Percentiles rank a stretch among this genome's conserved stretches.
phyloP scores from a whole-genome alignment of 92 coral and sea anemone genomes.

The Palythoa grandis region DNA sequence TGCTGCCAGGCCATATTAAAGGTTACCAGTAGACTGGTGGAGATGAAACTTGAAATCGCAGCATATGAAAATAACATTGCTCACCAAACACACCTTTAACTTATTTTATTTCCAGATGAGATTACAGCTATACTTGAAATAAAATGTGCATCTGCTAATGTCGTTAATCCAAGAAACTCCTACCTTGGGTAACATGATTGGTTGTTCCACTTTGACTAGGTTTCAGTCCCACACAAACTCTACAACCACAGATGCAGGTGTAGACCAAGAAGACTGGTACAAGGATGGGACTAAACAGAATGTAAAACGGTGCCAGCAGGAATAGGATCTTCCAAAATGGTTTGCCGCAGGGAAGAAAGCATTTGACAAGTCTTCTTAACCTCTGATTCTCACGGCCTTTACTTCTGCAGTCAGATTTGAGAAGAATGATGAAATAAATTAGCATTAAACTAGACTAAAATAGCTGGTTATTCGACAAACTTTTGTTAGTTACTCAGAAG shows the following conservation, averaged over 20 bases:
- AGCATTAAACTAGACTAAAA: neutral
- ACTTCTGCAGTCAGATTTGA: neutral
- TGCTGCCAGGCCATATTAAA: too few relatives aligned
- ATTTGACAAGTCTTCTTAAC: constrained; percentile 7
- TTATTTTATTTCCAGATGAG: too few relatives aligned
- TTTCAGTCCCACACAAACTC: constrained; percentile 10
- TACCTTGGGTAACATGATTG: constrained; percentile 8
- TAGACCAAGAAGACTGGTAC: constrained; percentile 25
- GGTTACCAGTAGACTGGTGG: too few relatives aligned
- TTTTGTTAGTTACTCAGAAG: neutral
- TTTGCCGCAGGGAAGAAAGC: constrained; percentile 23
- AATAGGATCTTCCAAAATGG: constrained; percentile 25
- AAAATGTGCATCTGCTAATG: neutral
- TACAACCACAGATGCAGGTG: constrained; percentile 23
- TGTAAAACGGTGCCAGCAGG: constrained; percentile 4
- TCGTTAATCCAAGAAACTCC: neutral
- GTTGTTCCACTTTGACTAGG: neutral
- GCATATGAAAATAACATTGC: too few relatives aligned
- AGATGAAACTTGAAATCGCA: too few relatives aligned
- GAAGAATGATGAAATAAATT: neutral
- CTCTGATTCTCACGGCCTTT: neutral
- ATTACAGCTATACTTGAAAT: too few relatives aligned
- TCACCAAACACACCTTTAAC: too few relatives aligned
- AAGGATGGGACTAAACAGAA: constrained; percentile 17
- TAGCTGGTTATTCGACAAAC: neutral